phyloP scores from a whole-genome alignment of 2,888 invertebrate genomes.

The Leucophenga maculata region DNA sequence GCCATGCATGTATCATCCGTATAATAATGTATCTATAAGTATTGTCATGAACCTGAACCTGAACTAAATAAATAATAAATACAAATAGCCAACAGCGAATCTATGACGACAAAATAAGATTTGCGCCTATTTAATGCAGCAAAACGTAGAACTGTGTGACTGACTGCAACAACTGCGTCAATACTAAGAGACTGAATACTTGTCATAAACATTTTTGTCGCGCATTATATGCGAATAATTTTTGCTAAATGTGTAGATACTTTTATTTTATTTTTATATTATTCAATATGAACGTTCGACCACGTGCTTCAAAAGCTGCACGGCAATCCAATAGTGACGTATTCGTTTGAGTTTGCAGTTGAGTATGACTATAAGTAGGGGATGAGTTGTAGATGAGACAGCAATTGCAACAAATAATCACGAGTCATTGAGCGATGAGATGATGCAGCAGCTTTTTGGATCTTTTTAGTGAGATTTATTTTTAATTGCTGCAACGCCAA shows the following conservation, averaged over 20 bases:
- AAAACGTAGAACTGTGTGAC: neutral
- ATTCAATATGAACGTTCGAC: neutral
- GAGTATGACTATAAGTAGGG: neutral
- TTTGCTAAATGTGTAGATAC: neutral
- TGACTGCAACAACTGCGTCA: conserved; percentile 9
- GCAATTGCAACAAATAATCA: conserved; percentile 17
- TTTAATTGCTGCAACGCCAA: conserved; percentile 9
- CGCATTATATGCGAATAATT: neutral
- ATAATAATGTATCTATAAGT: neutral
- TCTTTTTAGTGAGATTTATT: conserved; percentile 5
- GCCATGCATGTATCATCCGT: neutral
- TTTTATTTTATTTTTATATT: neutral
- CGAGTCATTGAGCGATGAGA: conserved; percentile 10
- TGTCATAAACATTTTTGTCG: conserved; percentile 3
- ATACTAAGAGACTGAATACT: neutral
- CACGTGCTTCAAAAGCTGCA: neutral
- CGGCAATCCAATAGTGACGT: neutral
- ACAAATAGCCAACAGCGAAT: neutral
- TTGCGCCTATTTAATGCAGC: conserved; percentile 1
- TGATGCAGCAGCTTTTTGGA: neutral
- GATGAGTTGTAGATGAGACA: conserved; percentile 7
- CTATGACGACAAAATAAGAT: neutral
- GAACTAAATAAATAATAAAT: neutral
- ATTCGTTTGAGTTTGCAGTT: no score
- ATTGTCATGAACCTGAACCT: conserved; percentile 4